A percentile compares a stretch with the other conserved stretches of the same genome.
phyloP scores from a whole-genome alignment of 2,113 vertebrate species.

The Etheostoma cragini region DNA sequence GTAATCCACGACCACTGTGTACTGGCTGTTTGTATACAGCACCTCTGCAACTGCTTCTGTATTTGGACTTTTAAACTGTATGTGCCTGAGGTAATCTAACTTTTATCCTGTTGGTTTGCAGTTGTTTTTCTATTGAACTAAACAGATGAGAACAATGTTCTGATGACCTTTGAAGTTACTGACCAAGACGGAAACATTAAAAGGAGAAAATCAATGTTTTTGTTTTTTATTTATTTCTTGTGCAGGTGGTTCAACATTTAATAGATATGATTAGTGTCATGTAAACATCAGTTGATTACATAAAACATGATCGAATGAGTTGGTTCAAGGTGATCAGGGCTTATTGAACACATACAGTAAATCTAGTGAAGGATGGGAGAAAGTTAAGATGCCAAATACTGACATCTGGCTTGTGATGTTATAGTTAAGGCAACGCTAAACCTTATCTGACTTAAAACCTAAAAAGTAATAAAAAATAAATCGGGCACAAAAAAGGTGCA shows the following conservation, averaged over 20 bases:
- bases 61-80: constrained; percentile 39
- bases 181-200: constrained; percentile 62
- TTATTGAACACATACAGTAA: constrained; percentile 46
- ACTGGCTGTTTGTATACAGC: constrained; percentile 31
- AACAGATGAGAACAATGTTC: constrained; percentile 10
- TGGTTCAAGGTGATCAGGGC: constrained; percentile 34
- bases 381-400: constrained; percentile 14
- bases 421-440: constrained; percentile 14
- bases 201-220: constrained; percentile 22
- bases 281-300: constrained; percentile 75
- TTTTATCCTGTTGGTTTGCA: constrained; percentile 52
- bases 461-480: constrained; percentile 10
- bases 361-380: background rate
- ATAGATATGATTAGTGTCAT: constrained; percentile 65
- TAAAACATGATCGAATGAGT: constrained; percentile 45
- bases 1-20: constrained; percentile 47
- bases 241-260: constrained; percentile 79
- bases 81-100: constrained; percentile 62
- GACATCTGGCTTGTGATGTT: constrained; percentile 23
- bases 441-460: constrained; percentile 10
- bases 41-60: constrained; percentile 41
- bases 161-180: constrained; percentile 31
- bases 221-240: constrained; percentile 74
- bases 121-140: constrained; percentile 48
- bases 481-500: constrained; percentile 47